Conservation (phyloP, 2,797 vertebrate genomes). For the Prionace glauca region DNA sequence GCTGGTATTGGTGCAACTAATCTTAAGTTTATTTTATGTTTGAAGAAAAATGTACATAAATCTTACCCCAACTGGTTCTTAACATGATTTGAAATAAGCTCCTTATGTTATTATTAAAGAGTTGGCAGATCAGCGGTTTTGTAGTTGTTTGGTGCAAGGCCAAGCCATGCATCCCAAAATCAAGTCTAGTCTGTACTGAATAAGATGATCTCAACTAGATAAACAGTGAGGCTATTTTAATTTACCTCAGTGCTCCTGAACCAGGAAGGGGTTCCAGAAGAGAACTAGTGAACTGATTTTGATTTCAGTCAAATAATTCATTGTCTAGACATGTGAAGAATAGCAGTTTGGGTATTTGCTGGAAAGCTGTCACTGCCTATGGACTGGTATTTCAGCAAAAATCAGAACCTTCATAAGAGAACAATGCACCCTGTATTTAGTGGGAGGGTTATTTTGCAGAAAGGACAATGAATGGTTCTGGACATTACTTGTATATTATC, state of each 20-base stretch:
- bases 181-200: neutral
- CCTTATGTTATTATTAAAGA: no score
- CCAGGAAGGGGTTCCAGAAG: neutral
- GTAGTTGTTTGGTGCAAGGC: neutral
- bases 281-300: neutral
- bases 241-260: neutral
- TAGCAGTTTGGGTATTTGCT: neutral
- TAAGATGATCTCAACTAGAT: neutral
- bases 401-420: neutral
- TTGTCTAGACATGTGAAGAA: neutral
- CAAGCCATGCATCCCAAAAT: neutral
- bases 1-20: no score
- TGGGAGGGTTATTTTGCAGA: neutral
- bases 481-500: neutral
- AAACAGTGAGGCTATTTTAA: neutral
- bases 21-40: no score
- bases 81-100: no score
- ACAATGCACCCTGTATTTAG: neutral
- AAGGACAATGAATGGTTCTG: neutral
- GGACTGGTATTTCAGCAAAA: neutral
- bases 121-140: neutral
- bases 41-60: no score
- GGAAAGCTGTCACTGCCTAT: neutral
- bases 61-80: no score
- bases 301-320: neutral